Percentiles rank a stretch among this genome's conserved stretches.
Evolutionary conservation across 2,797 vertebrate species (phyloP).

Genomic region (Esox masquinongy): DNA sequence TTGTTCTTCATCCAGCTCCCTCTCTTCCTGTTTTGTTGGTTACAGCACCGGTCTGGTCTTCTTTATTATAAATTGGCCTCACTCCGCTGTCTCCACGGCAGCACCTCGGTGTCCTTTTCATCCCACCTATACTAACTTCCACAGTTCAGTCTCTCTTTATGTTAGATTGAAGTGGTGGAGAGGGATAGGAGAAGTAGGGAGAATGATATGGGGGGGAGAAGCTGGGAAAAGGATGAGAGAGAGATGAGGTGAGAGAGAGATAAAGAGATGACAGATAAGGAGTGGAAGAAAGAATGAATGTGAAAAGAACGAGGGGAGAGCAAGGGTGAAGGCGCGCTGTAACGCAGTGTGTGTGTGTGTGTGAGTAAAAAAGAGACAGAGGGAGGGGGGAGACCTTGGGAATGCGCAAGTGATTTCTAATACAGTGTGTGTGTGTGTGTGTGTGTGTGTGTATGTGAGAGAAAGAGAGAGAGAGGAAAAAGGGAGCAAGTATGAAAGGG

Average conservation of each 20-base stretch:
- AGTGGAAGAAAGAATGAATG: slow-evolving; percentile 19
- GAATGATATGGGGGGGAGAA: slow-evolving; percentile 25
- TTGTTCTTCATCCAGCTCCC: slow-evolving; percentile 53
- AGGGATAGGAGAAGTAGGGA: slow-evolving; percentile 26
- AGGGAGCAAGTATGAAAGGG: neutral
- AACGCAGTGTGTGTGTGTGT: slow-evolving; percentile 49
- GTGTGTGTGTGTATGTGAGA: neutral
- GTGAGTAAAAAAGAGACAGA: too few species aligned
- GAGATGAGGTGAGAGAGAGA: slow-evolving; percentile 22
- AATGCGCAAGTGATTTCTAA: too few species aligned
- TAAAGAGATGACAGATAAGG: neutral
- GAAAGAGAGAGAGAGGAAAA: slow-evolving; percentile 20
- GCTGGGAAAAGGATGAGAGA: slow-evolving; percentile 24
- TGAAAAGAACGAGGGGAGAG: neutral
- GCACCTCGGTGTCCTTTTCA: slow-evolving; percentile 66
- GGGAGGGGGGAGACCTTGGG: too few species aligned
- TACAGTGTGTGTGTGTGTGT: too few species aligned
- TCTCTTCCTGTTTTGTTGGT: slow-evolving; percentile 42
- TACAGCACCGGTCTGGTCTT: slow-evolving; percentile 49
- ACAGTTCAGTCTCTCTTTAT: slow-evolving; percentile 60
- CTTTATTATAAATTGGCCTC: slow-evolving; percentile 75
- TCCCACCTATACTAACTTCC: slow-evolving; percentile 73
- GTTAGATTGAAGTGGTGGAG: slow-evolving; percentile 58
- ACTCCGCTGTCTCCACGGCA: slow-evolving; percentile 62
- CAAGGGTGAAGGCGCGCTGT: slow-evolving; percentile 65